Evolutionary conservation across 2,888 invertebrate genomes (phyloP), one percentile per base, ranked within the genome.

Genomic region (Agriopis aurantiaria): DNA sequence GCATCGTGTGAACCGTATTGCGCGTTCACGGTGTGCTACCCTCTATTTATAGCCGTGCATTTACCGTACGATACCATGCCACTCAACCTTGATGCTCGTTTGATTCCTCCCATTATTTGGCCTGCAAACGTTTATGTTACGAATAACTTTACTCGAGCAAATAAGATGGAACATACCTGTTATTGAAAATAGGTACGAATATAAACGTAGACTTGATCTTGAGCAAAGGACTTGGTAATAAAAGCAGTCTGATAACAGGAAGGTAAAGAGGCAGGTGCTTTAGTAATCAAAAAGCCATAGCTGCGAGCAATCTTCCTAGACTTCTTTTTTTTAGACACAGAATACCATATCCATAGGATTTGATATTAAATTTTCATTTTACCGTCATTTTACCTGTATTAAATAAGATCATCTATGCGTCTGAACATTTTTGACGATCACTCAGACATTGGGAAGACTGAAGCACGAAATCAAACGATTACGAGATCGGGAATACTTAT

Each of bases 11-110:
- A 84, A 87, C 77, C 55, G 69, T 64, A 59, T 69, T 68, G 74
- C 75, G 73, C 76, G 75, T 71, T 68, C 74, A 73, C 80, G 77
- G 77, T 76, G 74, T 78, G 80, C 78, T 84, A 80, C 79, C 78
- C 78, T 87, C 91, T 92, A 93, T 91, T 91, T 89, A 91, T 91
- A 92, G 80, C 80, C 88, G 74, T 88, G 87, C 90, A 90, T 88
- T 90, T 89, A 86, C 86, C 79, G 81, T 74, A 78, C 80, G 78
- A 77, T 75, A 78, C 78, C 77, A 79, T 78, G 74, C 77, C 80
- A 83, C 86, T 86, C 88, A 89, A 85, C 90, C 91, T 91, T 91
- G 89, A 80, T 87, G 82, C 84, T 80, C 76, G 75, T 46, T 78
- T 77, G 70, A 78, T 65, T 72, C 70, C 59, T 77, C 72, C 69